Conservation (phyloP, 30 jellyfish, hydroid and myxozoan species). For the Phacellophora camtschatica region DNA sequence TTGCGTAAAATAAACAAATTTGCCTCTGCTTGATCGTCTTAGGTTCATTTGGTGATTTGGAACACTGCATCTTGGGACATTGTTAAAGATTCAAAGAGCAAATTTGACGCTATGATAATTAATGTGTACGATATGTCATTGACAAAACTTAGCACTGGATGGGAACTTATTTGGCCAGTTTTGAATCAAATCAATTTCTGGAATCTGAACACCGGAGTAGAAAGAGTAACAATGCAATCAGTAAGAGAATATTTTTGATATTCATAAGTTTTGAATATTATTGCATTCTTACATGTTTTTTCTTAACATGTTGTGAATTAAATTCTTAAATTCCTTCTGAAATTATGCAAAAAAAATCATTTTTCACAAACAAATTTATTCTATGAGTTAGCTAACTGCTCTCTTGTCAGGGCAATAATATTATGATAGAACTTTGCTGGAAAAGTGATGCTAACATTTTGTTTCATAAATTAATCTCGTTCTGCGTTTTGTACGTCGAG, state of each 20-base stretch:
- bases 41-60: conserved; percentile 48
- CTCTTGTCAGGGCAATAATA: too few species aligned
- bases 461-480: too few species aligned
- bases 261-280: background rate
- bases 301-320: too few species aligned
- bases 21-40: background rate
- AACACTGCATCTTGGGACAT: conserved; percentile 69
- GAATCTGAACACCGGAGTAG: conserved; percentile 77
- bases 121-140: conserved; percentile 19
- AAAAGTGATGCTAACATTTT: too few species aligned
- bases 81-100: conserved; percentile 37
- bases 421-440: too few species aligned
- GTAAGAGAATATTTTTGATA: conserved; percentile 17
- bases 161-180: conserved; percentile 82
- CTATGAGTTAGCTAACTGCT: too few species aligned
- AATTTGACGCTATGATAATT: conserved; percentile 49
- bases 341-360: too few species aligned
- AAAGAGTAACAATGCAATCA: conserved; percentile 69
- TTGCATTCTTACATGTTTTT: too few species aligned
- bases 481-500: too few species aligned
- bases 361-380: background rate
- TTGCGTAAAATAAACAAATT: background rate
- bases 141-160: conserved; percentile 35
- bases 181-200: conserved; percentile 79
- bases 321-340: too few species aligned